These are phyloP conservation scores for Ochlodes sylvanus DNA, from an alignment of 2,888 invertebrate species.

Conservation along the genomic window DNA sequence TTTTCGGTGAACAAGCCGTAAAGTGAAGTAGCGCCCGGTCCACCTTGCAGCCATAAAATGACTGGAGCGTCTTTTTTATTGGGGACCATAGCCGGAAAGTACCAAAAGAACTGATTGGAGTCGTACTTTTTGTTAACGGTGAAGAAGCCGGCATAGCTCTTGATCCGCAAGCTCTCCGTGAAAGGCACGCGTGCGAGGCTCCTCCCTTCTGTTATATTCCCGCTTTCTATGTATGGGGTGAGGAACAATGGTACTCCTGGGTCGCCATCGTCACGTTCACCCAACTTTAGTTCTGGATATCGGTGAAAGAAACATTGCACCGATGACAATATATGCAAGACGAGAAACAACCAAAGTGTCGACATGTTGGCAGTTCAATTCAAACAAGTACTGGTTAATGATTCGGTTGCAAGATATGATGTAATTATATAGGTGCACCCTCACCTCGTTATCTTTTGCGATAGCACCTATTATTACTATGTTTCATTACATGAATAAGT, in stretches of 20 bases:
- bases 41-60: constrained; percentile 94
- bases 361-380: constrained; percentile 16
- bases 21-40: constrained; percentile 92
- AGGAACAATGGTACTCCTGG: constrained; percentile 88
- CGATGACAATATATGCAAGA: constrained; percentile 18
- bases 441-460: constrained; percentile 13
- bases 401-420: not conserved
- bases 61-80: constrained; percentile 87
- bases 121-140: constrained; percentile 91
- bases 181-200: constrained; percentile 83
- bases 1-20: constrained; percentile 94
- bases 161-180: constrained; percentile 84
- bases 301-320: constrained; percentile 21
- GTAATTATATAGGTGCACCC: too few relatives aligned
- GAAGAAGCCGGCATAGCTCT: constrained; percentile 92
- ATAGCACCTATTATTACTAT: not conserved
- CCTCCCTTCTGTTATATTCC: constrained; percentile 88
- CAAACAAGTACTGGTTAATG: not conserved
- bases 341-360: constrained; percentile 5
- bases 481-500: too few relatives aligned
- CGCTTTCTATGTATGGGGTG: constrained; percentile 89
- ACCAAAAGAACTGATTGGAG: constrained; percentile 97
- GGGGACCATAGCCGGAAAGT: constrained; percentile 90
- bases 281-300: constrained; percentile 25
- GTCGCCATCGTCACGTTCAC: constrained; percentile 62